Percentiles rank a stretch among this genome's conserved stretches.
Conservation (phyloP, 2,797 vertebrate genomes). For the Melanotaenia nigrans region DNA sequence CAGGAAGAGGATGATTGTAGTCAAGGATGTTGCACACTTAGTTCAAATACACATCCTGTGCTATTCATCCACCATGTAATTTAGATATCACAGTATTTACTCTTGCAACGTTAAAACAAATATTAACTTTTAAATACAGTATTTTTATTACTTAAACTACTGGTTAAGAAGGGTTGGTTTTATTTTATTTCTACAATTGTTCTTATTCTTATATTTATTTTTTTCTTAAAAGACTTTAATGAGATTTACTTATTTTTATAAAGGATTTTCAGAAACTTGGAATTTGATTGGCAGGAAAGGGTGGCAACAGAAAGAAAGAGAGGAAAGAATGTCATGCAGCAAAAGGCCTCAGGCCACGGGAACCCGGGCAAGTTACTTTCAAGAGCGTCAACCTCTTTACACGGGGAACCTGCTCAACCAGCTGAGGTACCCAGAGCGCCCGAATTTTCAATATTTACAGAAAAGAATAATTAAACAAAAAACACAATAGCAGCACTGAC, state of each 20-base stretch:
- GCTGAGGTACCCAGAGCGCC: too few relatives aligned
- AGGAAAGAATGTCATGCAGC: too few relatives aligned
- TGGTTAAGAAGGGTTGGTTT: not conserved
- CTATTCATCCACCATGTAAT: constrained; percentile 12
- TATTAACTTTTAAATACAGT: constrained; percentile 15
- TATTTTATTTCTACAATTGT: not conserved
- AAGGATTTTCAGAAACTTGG: too few relatives aligned
- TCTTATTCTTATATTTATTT: not conserved
- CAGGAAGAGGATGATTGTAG: constrained; percentile 6
- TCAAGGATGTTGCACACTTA: constrained; percentile 50
- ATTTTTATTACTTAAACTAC: constrained; percentile 4
- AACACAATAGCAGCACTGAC: too few relatives aligned
- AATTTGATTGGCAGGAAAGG: too few relatives aligned
- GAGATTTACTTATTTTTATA: not conserved
- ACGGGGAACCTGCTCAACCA: too few relatives aligned
- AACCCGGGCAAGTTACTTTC: too few relatives aligned
- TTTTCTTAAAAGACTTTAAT: not conserved
- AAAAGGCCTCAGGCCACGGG: too few relatives aligned
- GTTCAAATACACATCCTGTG: constrained; percentile 44
- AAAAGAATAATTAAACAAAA: too few relatives aligned
- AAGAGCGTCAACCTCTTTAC: too few relatives aligned
- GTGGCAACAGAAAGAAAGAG: too few relatives aligned
- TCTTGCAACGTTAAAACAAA: constrained; percentile 28
- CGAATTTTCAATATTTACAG: too few relatives aligned
- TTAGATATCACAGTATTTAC: constrained; percentile 24